Conservation (phyloP, 2,888 invertebrate genomes). For the Eurytoma californica region DNA sequence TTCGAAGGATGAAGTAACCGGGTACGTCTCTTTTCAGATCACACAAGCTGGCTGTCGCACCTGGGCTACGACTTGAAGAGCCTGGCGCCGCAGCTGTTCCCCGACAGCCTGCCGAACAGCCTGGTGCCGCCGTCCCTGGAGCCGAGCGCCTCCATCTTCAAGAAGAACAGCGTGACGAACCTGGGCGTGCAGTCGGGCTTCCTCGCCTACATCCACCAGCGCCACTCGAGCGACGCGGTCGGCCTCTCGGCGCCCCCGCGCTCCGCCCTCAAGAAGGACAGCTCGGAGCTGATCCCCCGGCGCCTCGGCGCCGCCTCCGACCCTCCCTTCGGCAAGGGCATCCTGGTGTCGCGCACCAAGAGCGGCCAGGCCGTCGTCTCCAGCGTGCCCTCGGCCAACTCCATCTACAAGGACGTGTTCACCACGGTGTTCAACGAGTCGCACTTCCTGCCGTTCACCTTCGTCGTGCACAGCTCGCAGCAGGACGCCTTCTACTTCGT, state of each 20-base stretch:
- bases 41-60: slow-evolving; percentile 88
- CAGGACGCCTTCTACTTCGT: slow-evolving; percentile 96
- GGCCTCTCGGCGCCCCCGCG: slow-evolving; percentile 86
- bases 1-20: not conserved
- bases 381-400: slow-evolving; percentile 91
- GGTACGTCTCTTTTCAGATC: slow-evolving; percentile 79
- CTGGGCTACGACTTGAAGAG: slow-evolving; percentile 91
- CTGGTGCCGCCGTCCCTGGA: slow-evolving; percentile 82
- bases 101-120: slow-evolving; percentile 82
- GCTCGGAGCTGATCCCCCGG: slow-evolving; percentile 82
- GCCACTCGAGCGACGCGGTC: slow-evolving; percentile 86
- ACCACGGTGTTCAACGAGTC: slow-evolving; percentile 95
- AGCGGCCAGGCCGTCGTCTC: slow-evolving; percentile 89
- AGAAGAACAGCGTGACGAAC: slow-evolving; percentile 77
- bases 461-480: slow-evolving; percentile 90
- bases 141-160: slow-evolving; percentile 79
- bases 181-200: slow-evolving; percentile 90
- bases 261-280: slow-evolving; percentile 87
- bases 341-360: slow-evolving; percentile 87
- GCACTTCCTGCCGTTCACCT: slow-evolving; percentile 89
- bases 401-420: slow-evolving; percentile 93
- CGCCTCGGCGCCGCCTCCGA: slow-evolving; percentile 90
- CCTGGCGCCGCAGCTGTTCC: slow-evolving; percentile 90
- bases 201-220: slow-evolving; percentile 86
- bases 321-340: slow-evolving; percentile 90